Evolutionary conservation across 2,888 invertebrate genomes (phyloP).

Genomic region (Oeneis ivallda): DNA sequence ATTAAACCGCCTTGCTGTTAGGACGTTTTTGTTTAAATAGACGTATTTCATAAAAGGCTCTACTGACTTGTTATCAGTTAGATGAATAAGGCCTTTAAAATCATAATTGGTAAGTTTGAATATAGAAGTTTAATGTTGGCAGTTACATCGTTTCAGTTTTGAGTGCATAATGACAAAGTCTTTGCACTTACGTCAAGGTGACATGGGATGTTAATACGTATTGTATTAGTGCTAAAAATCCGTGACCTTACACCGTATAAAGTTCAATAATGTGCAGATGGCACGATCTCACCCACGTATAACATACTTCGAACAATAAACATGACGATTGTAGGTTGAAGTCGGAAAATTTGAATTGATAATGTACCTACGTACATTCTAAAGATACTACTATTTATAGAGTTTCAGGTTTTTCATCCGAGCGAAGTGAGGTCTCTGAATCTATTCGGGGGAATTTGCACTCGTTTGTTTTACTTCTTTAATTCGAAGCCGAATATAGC

Average conservation of each 20-base stretch:
- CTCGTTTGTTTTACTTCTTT: no score
- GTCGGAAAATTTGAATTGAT: conserved; percentile 23
- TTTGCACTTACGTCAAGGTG: conserved; percentile 73
- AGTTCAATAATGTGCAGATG: conserved; percentile 73
- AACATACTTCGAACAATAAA: conserved; percentile 1
- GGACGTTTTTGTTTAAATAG: conserved; percentile 37
- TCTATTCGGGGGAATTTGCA: neutral
- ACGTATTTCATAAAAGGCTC: conserved; percentile 47
- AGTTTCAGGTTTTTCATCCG: conserved; percentile 15
- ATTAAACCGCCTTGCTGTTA: conserved; percentile 26
- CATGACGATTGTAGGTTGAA: conserved; percentile 6
- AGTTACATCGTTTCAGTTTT: conserved; percentile 45
- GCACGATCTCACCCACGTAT: conserved; percentile 50
- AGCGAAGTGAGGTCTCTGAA: neutral
- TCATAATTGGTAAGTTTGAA: conserved; percentile 48
- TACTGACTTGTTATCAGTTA: conserved; percentile 42
- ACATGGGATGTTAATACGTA: conserved; percentile 76
- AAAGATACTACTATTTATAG: neutral
- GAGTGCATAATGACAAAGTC: conserved; percentile 54
- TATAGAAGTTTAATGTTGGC: conserved; percentile 30
- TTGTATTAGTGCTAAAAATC: conserved; percentile 77
- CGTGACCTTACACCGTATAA: conserved; percentile 77
- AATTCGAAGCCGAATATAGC: no score
- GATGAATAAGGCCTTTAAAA: conserved; percentile 50
- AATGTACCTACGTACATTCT: neutral